Evolutionary conservation across 2,888 invertebrate species (phyloP).

Genomic region (Scaptomyza reducta): DNA sequence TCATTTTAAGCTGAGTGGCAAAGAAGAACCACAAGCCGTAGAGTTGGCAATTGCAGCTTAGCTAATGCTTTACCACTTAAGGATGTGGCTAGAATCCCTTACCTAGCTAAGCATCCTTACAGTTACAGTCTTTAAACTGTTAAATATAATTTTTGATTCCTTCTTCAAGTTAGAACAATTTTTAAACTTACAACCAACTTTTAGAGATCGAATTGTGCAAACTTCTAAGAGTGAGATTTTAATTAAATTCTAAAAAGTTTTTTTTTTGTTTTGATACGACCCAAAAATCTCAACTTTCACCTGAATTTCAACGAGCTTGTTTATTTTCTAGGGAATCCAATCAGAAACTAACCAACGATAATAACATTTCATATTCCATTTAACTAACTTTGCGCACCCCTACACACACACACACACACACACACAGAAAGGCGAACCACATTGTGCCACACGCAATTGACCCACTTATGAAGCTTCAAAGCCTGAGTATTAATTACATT

Average conservation of each 20-base stretch:
- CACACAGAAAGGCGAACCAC: conserved; percentile 1
- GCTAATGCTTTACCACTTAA: conserved; percentile 8
- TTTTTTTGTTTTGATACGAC: background rate
- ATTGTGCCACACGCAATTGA: conserved; percentile 42
- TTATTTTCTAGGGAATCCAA: conserved; percentile 30
- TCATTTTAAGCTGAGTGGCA: conserved; percentile 33
- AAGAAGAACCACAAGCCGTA: conserved; percentile 13
- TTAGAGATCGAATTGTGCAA: background rate
- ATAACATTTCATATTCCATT: conserved; percentile 61
- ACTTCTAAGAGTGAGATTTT: background rate
- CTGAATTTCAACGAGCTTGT: conserved; percentile 1
- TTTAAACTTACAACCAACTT: background rate
- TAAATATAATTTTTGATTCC: background rate
- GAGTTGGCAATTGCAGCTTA: background rate
- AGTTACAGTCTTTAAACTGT: background rate
- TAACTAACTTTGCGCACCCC: conserved; percentile 24
- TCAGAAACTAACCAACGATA: conserved; percentile 50
- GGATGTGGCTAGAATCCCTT: background rate
- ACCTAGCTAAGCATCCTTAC: too few relatives aligned
- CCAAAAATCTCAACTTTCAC: conserved; percentile 9
- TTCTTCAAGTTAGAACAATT: background rate
- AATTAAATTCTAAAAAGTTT: background rate
- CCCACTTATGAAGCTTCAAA: conserved; percentile 61
- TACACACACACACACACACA: background rate
- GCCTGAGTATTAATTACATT: conserved; percentile 71